Evolutionary conservation across 1,140 invertebrate species (phyloP), one percentile per base, ranked within the genome.

Genomic region (Aphaenogaster ashmeadi): DNA sequence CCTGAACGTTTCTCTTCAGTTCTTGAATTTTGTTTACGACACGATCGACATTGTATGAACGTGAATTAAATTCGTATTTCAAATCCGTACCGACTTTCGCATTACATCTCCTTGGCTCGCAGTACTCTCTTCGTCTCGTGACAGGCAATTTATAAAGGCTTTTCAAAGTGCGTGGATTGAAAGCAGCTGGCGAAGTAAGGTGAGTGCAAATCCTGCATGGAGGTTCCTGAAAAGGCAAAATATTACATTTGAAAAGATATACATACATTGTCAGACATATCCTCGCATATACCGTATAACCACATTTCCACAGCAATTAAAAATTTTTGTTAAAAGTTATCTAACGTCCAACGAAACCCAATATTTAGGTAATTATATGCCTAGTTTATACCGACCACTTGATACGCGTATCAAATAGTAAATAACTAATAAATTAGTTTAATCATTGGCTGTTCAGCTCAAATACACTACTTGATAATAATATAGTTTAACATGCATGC

Each of bases 1-100:
- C 50, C 21, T 87, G 77, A 11, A 90, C 66, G 15, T 71, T 83
- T 50, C 72, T 91, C 75, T 90, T 92, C 21, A 90, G 36, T 1
- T 89, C 44, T 18, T 90, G 87, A 52, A 92, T 91, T 72, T 91
- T 92, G 13, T 75, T 54, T n/a, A 81, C 72, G 4, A 77, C 11
- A 52, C 21, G 85, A 11, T 90, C 62, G 11, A 44, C 79, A 54
- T 71, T 80, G 62, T 50, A 81, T 27, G 3, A 21, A 79, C 27
- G 21, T 54, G 81, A 58, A 9, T 79, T 41, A n/a, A 21, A 36
- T 18, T 81, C 75, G 11, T 27, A 18, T 21, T 69, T 62, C 11
- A 56, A 66, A 36, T 85, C 86, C 58, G 79, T 79, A 69, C 38
- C 67, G 27, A 84, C 52, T 75, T 60, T 84, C 54, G 69, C 54